Percentiles rank a stretch among this genome's conserved stretches.
Evolutionary conservation across 2,113 vertebrate genomes (phyloP).

Genomic region (Dicentrarchus labrax): DNA sequence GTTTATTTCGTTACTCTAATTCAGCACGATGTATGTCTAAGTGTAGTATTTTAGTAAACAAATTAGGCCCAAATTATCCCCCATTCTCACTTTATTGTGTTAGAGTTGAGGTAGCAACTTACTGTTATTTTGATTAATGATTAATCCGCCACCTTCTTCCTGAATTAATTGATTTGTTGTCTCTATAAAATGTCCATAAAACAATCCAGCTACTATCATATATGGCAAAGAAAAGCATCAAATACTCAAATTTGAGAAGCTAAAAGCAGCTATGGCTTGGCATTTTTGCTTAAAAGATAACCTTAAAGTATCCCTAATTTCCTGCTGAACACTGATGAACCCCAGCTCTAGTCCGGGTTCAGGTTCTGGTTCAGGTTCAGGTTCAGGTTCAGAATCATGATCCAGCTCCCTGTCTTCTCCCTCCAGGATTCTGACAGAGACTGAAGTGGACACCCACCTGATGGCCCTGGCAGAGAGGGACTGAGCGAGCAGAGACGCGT

Average conservation of each 20-base stretch:
- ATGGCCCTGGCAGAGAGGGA: conserved; percentile 95
- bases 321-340: too few relatives aligned
- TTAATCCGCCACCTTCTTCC: too few relatives aligned
- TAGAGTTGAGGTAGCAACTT: too few relatives aligned
- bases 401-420: neutral
- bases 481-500: conserved; percentile 81
- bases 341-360: neutral
- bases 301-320: neutral
- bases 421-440: conserved; percentile 94
- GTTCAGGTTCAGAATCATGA: too few relatives aligned
- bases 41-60: neutral
- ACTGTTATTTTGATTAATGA: too few relatives aligned
- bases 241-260: neutral
- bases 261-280: neutral
- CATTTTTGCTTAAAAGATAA: neutral
- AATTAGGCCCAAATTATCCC: too few relatives aligned
- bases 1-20: neutral
- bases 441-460: conserved; percentile 93
- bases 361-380: neutral
- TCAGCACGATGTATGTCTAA: neutral
- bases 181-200: too few relatives aligned
- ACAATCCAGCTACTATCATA: neutral
- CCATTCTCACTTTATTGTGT: neutral
- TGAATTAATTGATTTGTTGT: too few relatives aligned
- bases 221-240: neutral